Conservation (phyloP, 2,888 invertebrate species). For the Argyresthia albistria region DNA sequence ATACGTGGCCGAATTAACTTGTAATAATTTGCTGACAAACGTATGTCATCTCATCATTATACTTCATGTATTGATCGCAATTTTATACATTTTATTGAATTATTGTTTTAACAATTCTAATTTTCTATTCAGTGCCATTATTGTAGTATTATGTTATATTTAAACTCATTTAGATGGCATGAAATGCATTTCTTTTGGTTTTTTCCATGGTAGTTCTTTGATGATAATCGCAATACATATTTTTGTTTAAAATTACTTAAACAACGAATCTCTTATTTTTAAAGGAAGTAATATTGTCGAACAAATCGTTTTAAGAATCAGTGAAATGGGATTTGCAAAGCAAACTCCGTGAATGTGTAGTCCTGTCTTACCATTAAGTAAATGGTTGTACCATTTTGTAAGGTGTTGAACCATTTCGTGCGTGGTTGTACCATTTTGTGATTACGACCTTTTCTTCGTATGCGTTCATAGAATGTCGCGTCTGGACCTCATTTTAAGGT, state of each 20-base stretch:
- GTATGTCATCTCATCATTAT: too few relatives aligned
- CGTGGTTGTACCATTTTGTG: conserved; percentile 6
- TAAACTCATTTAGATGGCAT: conserved; percentile 61
- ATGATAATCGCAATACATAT: conserved; percentile 28
- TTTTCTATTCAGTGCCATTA: conserved; percentile 65
- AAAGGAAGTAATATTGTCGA: conserved; percentile 28
- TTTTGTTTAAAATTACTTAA: conserved; percentile 18
- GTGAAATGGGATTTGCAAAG: conserved; percentile 47
- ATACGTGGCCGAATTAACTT: too few relatives aligned
- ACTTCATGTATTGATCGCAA: not conserved
- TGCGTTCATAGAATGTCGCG: conserved; percentile 38
- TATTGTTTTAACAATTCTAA: conserved; percentile 16
- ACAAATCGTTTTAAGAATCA: conserved; percentile 16
- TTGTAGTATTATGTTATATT: conserved; percentile 65
- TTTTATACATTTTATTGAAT: not conserved
- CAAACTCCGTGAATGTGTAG: conserved; percentile 31
- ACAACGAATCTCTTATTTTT: conserved; percentile 59
- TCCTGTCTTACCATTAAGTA: conserved; percentile 4
- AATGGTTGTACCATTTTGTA: conserved; percentile 6
- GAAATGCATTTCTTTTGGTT: conserved; percentile 55
- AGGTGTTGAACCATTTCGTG: not conserved
- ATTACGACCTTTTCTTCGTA: conserved; percentile 2
- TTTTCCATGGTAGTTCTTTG: conserved; percentile 25
- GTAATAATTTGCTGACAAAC: too few relatives aligned
- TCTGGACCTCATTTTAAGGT: not conserved